Evolutionary conservation across 2,113 vertebrate species (phyloP).

Genomic region (Centropus unirufus): DNA sequence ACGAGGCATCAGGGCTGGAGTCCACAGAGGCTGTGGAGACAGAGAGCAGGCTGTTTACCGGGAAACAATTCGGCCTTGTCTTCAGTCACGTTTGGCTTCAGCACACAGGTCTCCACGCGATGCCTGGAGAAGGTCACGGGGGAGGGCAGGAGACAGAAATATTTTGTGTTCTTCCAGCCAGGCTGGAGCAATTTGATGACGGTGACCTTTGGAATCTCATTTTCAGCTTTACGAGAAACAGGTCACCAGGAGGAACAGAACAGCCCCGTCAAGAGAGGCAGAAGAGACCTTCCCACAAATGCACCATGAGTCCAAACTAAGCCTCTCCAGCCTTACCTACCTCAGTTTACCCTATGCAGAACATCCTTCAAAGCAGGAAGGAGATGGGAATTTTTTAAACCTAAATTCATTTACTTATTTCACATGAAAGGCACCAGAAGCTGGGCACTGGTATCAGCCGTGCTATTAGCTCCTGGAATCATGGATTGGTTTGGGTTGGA

Average conservation of each 20-base stretch:
- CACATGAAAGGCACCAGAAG: rapidly evolving
- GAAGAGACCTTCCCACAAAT: neutral
- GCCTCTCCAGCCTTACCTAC: neutral
- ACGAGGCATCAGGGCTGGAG: neutral
- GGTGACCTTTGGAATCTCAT: neutral
- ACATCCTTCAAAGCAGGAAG: neutral
- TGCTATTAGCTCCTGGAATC: neutral
- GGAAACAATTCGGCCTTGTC: constrained; percentile 33
- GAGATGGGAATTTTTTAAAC: neutral
- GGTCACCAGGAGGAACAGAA: neutral
- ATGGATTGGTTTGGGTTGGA: too few species aligned
- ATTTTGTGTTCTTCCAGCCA: neutral
- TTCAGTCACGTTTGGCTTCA: neutral
- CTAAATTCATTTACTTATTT: neutral
- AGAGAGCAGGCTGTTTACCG: neutral
- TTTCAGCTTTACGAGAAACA: neutral
- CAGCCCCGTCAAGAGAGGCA: neutral
- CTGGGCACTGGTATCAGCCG: too few species aligned
- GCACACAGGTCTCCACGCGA: neutral
- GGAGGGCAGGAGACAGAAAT: neutral
- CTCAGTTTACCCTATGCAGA: neutral
- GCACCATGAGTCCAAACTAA: neutral
- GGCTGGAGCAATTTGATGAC: neutral
- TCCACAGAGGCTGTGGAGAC: neutral
- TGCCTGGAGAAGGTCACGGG: neutral